phyloP scores from a whole-genome alignment of 2,797 vertebrate genomes.

The Melanotaenia parkinsoni region DNA sequence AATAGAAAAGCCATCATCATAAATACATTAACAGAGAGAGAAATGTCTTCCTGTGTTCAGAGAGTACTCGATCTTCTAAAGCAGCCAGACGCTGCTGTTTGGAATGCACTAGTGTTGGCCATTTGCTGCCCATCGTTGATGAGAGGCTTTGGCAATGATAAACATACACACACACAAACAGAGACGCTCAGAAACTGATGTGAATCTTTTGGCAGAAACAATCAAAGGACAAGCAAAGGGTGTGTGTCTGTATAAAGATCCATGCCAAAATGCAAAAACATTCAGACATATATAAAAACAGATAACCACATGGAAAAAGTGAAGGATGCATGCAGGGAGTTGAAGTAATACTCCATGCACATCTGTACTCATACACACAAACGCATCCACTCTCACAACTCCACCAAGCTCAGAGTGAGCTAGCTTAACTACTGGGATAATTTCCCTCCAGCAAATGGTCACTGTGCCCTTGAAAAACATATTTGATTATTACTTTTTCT shows the following conservation, averaged over 20 bases:
- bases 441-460: slow-evolving; percentile 85
- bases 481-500: slow-evolving; percentile 87
- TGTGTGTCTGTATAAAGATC: slow-evolving; percentile 50
- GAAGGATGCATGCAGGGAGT: slow-evolving; percentile 37
- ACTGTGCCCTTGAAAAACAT: slow-evolving; percentile 88
- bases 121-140: slow-evolving; percentile 79
- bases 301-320: slow-evolving; percentile 23
- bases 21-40: slow-evolving; percentile 80
- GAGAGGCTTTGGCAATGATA: slow-evolving; percentile 77
- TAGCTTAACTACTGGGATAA: slow-evolving; percentile 83
- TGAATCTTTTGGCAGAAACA: slow-evolving; percentile 44
- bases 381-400: slow-evolving; percentile 70
- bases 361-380: slow-evolving; percentile 58
- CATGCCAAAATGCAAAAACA: slow-evolving; percentile 32
- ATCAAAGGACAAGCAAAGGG: slow-evolving; percentile 59
- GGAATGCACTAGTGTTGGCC: slow-evolving; percentile 73
- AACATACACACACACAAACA: slow-evolving; percentile 24
- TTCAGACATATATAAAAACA: slow-evolving; percentile 24
- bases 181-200: slow-evolving; percentile 28
- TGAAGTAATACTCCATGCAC: slow-evolving; percentile 46
- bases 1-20: slow-evolving; percentile 81
- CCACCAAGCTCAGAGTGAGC: slow-evolving; percentile 74
- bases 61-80: slow-evolving; percentile 76
- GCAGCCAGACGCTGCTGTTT: slow-evolving; percentile 75
- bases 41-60: slow-evolving; percentile 76